Evolutionary conservation across 2,113 vertebrate species (phyloP), one percentile per base, ranked within the genome.

Genomic region (Halichoeres trimaculatus): DNA sequence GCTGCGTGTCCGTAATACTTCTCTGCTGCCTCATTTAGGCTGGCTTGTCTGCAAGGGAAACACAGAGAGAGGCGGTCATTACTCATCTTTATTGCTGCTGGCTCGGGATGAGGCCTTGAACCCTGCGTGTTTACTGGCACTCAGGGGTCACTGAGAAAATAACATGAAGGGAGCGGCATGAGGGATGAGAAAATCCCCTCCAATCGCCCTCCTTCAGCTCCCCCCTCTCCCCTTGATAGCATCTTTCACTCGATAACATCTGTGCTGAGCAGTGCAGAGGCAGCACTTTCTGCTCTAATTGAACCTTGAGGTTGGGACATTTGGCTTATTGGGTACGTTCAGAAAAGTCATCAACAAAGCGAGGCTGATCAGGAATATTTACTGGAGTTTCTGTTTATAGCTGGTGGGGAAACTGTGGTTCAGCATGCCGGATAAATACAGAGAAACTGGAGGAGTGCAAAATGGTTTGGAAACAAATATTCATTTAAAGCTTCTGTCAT

Each of bases 1-100:
- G 97, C 97, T 62, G 98, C 97, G 92, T 95, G 94, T 91, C 95
- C 93, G 30, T 99, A 99, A 87, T 97, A 97, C 82, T 95, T 96
- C 91, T 99, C 97, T 0, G 98, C 97, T 78, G 96, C 97, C 86
- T 96, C 95, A 62, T 99, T 99, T 76, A 98, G 96, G 90, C 95
- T 98, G 83, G 97, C 98, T 94, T 99, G 98, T 92, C 98, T 99
- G 89, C 73, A 82, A 91, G 90, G 56, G 76, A 67, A 87, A 91
- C 84, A 88, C 51, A 88, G 53, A 88, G 54, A 80, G 73, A 84
- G 48, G 58, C 43, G 16, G 36, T 71, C 81, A 76, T 92, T 87
- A 89, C 57, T 91, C 88, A 92, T 84, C 88, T 92, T 91, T 93
- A 90, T 88, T 84, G 65, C 83, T 72, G 26, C 52, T 66, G 81